Evolutionary conservation across 2,888 invertebrate species (phyloP).

Genomic region (Oscheius sp.): DNA sequence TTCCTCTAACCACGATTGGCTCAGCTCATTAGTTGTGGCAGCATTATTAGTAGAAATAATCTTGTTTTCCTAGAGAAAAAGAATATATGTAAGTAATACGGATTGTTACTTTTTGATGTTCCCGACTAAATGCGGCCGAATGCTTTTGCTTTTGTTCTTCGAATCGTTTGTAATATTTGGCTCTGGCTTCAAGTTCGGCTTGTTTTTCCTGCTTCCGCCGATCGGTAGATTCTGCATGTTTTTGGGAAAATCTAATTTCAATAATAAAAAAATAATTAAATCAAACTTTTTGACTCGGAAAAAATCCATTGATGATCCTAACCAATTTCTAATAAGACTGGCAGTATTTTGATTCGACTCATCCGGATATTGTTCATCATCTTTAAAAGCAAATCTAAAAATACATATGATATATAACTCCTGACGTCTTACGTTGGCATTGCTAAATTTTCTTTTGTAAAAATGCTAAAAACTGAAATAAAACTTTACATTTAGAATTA

Average conservation of each 20-base stretch:
- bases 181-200: not conserved
- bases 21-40: not conserved
- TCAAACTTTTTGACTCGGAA: conserved; percentile 10
- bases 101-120: no score
- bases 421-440: conserved; percentile 21
- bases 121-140: not conserved
- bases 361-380: not conserved
- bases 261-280: not conserved
- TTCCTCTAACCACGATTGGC: conserved; percentile 31
- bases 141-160: not conserved
- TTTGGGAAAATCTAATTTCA: conserved; percentile 1
- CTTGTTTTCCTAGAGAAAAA: not conserved
- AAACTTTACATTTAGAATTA: no score
- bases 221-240: not conserved
- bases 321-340: conserved; percentile 1
- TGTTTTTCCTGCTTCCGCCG: conserved; percentile 9
- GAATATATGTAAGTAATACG: not conserved
- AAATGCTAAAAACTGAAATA: not conserved
- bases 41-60: not conserved
- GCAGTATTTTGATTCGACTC: not conserved
- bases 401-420: not conserved
- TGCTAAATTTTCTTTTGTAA: no score
- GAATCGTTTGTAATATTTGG: not conserved
- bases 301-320: conserved; percentile 9
- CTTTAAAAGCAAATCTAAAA: conserved; percentile 22